Conservation (phyloP, 1,140 invertebrate species). For the Sminthurinus signatus region DNA sequence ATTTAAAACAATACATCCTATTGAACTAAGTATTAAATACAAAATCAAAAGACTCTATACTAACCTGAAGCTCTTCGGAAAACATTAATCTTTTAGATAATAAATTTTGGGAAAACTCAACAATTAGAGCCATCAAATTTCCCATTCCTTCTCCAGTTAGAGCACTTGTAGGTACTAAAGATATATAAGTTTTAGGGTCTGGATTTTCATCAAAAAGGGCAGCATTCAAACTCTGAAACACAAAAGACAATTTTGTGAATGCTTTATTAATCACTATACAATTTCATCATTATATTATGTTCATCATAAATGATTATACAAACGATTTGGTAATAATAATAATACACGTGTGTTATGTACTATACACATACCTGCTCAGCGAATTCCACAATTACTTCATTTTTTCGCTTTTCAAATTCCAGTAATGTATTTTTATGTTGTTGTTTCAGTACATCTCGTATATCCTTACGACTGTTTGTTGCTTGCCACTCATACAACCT, state of each 20-base stretch:
- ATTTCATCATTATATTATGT: no score
- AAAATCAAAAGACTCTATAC: no score
- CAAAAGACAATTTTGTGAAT: slow-evolving; percentile 23
- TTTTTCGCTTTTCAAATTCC: slow-evolving; percentile 87
- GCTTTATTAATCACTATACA: slow-evolving; percentile 4
- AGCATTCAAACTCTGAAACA: slow-evolving; percentile 75
- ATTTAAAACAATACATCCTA: no score
- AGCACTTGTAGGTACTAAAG: slow-evolving; percentile 95
- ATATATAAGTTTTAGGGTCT: slow-evolving; percentile 85
- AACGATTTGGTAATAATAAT: not conserved
- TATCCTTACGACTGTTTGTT: slow-evolving; percentile 77
- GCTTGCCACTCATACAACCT: slow-evolving; percentile 93
- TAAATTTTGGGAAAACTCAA: slow-evolving; percentile 84
- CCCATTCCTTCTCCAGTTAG: slow-evolving; percentile 97
- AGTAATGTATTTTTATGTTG: slow-evolving; percentile 82
- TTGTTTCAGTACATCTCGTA: slow-evolving; percentile 77
- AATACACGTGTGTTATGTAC: not conserved
- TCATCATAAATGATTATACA: no score
- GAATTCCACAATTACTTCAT: slow-evolving; percentile 86
- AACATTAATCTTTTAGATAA: slow-evolving; percentile 86
- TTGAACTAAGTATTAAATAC: no score
- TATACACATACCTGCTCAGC: slow-evolving; percentile 67
- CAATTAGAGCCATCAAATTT: slow-evolving; percentile 87
- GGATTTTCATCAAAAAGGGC: slow-evolving; percentile 94
- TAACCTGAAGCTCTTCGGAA: slow-evolving; percentile 77